Percentiles rank a stretch among this genome's conserved stretches.
Evolutionary conservation across 2,113 vertebrate species (phyloP).

Genomic region (Phoxinus phoxinus): DNA sequence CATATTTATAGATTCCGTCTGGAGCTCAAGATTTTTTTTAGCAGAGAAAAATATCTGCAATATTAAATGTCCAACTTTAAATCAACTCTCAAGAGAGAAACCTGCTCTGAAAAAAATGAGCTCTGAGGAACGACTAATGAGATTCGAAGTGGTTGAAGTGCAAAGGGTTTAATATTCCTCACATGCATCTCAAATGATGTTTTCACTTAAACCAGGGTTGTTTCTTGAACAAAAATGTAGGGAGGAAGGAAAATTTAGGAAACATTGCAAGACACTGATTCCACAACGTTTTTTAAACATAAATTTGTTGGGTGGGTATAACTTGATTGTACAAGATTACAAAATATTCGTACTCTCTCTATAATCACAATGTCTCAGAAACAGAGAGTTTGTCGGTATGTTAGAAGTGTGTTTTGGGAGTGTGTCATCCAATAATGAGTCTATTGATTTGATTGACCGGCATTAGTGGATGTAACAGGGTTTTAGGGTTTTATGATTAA

Average conservation of each 20-base stretch:
- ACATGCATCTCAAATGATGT: neutral
- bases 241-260: neutral
- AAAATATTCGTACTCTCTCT: neutral
- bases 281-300: too few relatives aligned
- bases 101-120: neutral
- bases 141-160: neutral
- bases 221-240: neutral
- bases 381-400: neutral
- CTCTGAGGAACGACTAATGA: constrained; percentile 16
- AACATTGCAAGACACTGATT: too few relatives aligned
- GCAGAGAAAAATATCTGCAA: constrained; percentile 7
- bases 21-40: constrained; percentile 30
- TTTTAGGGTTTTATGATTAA: constrained; percentile 74
- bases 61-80: constrained; percentile 44
- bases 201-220: neutral
- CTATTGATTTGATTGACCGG: constrained; percentile 59
- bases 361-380: neutral
- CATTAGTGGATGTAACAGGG: constrained; percentile 54
- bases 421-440: constrained; percentile 45
- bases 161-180: constrained; percentile 17
- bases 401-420: constrained; percentile 11
- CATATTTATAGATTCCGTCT: constrained; percentile 46
- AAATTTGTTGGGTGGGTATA: too few relatives aligned
- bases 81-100: constrained; percentile 28
- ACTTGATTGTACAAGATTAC: too few relatives aligned